Conservation (phyloP, 2,113 vertebrate genomes). For the Phasianus colchicus region DNA sequence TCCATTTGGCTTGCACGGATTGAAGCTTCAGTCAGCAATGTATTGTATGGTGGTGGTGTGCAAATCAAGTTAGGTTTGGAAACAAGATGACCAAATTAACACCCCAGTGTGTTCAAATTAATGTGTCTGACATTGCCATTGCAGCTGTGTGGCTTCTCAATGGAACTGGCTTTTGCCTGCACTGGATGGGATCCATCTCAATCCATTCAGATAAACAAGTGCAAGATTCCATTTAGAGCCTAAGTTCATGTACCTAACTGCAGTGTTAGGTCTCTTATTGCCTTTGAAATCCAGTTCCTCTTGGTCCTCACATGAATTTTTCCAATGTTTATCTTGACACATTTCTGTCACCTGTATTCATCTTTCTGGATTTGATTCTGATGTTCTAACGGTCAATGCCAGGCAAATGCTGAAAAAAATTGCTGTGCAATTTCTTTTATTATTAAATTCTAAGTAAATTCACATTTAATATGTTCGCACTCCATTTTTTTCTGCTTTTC, state of each 20-base stretch:
- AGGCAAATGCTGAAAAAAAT: neutral
- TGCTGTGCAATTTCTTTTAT: neutral
- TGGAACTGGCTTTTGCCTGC: neutral
- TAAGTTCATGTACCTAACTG: neutral
- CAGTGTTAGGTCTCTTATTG: neutral
- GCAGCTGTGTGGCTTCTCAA: neutral
- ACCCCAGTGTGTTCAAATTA: neutral
- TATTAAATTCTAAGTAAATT: slow-evolving; percentile 9
- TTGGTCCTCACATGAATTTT: neutral
- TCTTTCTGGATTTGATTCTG: neutral
- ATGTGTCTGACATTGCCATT: neutral
- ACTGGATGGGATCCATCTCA: neutral
- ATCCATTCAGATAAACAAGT: neutral
- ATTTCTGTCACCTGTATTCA: neutral
- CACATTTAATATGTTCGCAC: neutral
- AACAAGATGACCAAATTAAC: neutral
- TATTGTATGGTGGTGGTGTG: neutral
- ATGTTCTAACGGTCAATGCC: neutral
- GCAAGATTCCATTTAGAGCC: neutral
- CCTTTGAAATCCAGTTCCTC: neutral
- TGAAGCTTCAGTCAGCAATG: neutral
- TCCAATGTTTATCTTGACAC: neutral
- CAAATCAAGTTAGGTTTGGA: neutral
- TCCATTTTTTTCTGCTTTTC: neutral
- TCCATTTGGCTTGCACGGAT: neutral